Conservation (phyloP, 2,113 vertebrate species). For the Burhinus oedicnemus region DNA sequence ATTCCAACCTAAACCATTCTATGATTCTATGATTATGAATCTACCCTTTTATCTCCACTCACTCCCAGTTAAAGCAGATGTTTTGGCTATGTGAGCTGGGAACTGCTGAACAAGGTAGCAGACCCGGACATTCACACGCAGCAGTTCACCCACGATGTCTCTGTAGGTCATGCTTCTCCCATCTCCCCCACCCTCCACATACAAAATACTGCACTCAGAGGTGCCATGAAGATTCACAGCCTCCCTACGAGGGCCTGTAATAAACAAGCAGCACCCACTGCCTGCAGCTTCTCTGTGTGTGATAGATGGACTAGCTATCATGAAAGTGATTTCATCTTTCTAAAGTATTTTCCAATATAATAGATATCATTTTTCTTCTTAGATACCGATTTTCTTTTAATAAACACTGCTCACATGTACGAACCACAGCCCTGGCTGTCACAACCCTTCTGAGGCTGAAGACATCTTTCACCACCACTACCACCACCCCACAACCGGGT, state of each 20-base stretch:
- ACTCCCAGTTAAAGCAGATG: not conserved
- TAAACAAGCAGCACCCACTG: not conserved
- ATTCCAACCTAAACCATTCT: too few relatives aligned
- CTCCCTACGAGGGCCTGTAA: not conserved
- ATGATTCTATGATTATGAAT: not conserved
- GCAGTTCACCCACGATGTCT: not conserved
- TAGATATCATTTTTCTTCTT: not conserved
- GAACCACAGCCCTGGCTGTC: not conserved
- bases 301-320: not conserved
- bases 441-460: not conserved
- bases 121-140: not conserved
- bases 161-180: not conserved
- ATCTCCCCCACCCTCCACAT: rapidly evolving
- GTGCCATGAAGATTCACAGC: not conserved
- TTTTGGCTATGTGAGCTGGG: not conserved
- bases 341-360: not conserved
- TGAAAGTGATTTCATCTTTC: not conserved
- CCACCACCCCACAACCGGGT: not conserved
- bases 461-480: not conserved
- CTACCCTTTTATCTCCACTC: not conserved
- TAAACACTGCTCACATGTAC: not conserved
- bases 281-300: not conserved
- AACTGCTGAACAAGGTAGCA: not conserved
- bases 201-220: not conserved
- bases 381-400: not conserved